Conservation (phyloP, 2,888 invertebrate genomes). For the Pollenia angustigena region DNA sequence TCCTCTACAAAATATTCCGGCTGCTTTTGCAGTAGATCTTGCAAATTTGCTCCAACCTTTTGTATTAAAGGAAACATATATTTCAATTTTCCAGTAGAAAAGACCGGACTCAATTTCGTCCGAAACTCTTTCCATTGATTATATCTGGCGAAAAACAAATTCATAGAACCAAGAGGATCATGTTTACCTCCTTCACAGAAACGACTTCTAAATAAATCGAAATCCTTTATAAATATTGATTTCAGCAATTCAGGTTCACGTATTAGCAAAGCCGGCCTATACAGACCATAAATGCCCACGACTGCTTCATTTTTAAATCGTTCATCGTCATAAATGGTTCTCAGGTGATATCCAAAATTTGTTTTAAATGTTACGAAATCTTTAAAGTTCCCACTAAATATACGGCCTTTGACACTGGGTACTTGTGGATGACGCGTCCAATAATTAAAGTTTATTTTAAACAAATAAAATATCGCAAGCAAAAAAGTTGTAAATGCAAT, state of each 20-base stretch:
- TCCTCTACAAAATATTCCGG: constrained; percentile 53
- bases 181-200: constrained; percentile 78
- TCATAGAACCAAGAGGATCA: constrained; percentile 78
- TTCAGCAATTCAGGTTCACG: constrained; percentile 84
- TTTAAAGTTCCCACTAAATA: constrained; percentile 80
- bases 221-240: constrained; percentile 82
- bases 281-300: constrained; percentile 82
- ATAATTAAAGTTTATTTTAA: constrained; percentile 27
- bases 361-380: constrained; percentile 80
- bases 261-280: constrained; percentile 83
- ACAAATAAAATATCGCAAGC: not conserved
- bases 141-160: constrained; percentile 79
- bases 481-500: not conserved
- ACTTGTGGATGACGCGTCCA: constrained; percentile 20
- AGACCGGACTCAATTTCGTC: constrained; percentile 77
- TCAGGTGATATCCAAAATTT: constrained; percentile 80
- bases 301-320: constrained; percentile 76
- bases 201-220: constrained; percentile 79
- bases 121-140: constrained; percentile 79
- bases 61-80: constrained; percentile 80
- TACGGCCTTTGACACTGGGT: not conserved
- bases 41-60: constrained; percentile 74
- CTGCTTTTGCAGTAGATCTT: constrained; percentile 72
- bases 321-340: constrained; percentile 80
- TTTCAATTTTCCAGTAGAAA: constrained; percentile 78